Base-by-base conservation (phyloP, 92 coral and sea anemone genomes). In the Montipora capitata region DNA sequence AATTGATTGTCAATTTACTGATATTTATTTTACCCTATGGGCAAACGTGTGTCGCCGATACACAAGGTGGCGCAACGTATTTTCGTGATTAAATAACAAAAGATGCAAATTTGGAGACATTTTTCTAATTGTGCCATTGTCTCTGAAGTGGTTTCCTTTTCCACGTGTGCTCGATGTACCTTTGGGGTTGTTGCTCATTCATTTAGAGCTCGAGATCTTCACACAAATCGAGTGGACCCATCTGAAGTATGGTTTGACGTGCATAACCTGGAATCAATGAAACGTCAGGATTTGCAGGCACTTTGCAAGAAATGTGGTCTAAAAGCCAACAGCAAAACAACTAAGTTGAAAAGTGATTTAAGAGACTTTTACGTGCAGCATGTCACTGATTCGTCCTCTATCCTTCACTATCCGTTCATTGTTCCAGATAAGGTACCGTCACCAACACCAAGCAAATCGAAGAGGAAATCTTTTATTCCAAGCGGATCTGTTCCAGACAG, bases 341-440 rank as follows among this genome's bases (percentile, higher is more conserved):
- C 62, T 12, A 79, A 85, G 10, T 89, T 98, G n/a, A 42, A 80
- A 17, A 75, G 78, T 44, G 91, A 96, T 66, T 89, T 98, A 18
- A 76, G 72, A 76, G 83, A 80, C 4, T 98, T 95, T 71, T 93
- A 98, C 76, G 56, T 38, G 8, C 79, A 78, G 44, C 85, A 92
- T 69, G 42, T 98, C 58, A 84, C 94, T 3, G 75, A 94, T 45
- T 74, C 89, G 6, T 83, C 96, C 10, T 91, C 98, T 11, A 87
- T 98, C 16, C 91, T 98, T 49, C 92, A 84, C 61, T 91, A 85
- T 43, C 99, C 99, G 16, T 98, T 95, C 80, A 85, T 92, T 66
- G 93, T 86, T 15, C 77, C 73, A 70, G 27, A 67, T 10, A 63
- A 20, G 18, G 10, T 42, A 70, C 27, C 79, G 15, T 67, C 83